phyloP scores from a whole-genome alignment of 2,113 vertebrate species.

The Syrmaticus mikado region DNA sequence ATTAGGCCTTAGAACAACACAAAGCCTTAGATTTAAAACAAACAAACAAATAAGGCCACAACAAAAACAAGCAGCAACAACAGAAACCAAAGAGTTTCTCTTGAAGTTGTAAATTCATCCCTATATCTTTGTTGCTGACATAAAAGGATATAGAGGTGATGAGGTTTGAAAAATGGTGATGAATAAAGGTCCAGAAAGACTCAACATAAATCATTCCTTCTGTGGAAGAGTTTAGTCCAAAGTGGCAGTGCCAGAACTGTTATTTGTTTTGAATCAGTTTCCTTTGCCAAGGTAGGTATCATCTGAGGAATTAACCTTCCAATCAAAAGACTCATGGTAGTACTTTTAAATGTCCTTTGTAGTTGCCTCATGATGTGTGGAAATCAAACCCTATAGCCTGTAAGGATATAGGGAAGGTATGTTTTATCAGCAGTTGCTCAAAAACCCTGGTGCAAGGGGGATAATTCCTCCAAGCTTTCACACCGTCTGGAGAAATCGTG shows the following conservation, averaged over 20 bases:
- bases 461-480: too few species aligned
- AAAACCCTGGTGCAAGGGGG: too few species aligned
- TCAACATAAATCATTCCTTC: neutral
- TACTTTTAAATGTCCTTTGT: neutral
- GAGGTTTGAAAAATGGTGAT: neutral
- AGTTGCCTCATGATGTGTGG: neutral
- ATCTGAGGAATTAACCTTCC: neutral
- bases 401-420: too few species aligned
- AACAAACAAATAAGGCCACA: neutral
- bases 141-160: neutral
- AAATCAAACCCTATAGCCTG: too few species aligned
- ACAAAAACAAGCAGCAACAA: neutral
- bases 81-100: neutral
- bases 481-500: too few species aligned
- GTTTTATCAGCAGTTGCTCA: too few species aligned
- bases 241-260: neutral
- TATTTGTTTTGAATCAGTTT: neutral
- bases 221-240: neutral
- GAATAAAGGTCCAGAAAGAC: neutral
- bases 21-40: neutral
- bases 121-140: neutral
- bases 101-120: neutral
- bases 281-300: neutral
- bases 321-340: neutral
- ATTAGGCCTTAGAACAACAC: neutral